Conservation (phyloP, 2,888 invertebrate species). For the Drosophila setosimentum region DNA sequence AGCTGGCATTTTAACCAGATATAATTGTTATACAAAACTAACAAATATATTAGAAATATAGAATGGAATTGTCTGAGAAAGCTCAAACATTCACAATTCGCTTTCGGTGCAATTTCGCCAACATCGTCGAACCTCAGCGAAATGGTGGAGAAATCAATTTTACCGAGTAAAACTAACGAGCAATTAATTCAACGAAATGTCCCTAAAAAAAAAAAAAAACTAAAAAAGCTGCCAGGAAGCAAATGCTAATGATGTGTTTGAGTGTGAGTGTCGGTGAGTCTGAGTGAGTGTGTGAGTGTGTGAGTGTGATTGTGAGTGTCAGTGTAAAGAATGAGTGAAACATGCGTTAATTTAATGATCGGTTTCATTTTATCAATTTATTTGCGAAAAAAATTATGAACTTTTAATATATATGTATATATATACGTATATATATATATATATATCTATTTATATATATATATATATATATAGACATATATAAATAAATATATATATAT, state of each 20-base stretch:
- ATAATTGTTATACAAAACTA: conserved; percentile 25
- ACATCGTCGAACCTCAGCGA: neutral
- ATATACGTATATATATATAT: conserved; percentile 9
- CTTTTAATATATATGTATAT: conserved; percentile 16
- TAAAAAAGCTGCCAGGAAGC: conserved; percentile 5
- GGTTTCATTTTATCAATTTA: conserved; percentile 51
- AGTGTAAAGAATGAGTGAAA: conserved; percentile 45
- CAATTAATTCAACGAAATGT: neutral
- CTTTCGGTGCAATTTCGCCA: conserved; percentile 8
- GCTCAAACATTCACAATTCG: conserved; percentile 27
- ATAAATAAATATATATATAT: conserved; percentile 13
- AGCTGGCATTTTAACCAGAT: conserved; percentile 34
- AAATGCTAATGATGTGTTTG: conserved; percentile 9
- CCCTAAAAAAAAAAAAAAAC: neutral
- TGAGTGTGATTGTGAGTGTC: conserved; percentile 26
- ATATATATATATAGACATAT: conserved; percentile 13
- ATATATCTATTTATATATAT: conserved; percentile 9
- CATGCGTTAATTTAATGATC: conserved; percentile 48
- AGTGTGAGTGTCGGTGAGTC: conserved; percentile 1
- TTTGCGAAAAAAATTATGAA: conserved; percentile 58
- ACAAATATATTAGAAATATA: conserved; percentile 24
- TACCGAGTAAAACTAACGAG: conserved; percentile 2
- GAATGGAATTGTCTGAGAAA: conserved; percentile 15
- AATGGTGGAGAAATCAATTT: conserved; percentile 14
- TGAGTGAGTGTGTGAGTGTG: conserved; percentile 3